These are phyloP conservation scores for Dendrophyllia cribrosa DNA, from an alignment of 64 coral and sea anemone species.

Conservation along the genomic window DNA sequence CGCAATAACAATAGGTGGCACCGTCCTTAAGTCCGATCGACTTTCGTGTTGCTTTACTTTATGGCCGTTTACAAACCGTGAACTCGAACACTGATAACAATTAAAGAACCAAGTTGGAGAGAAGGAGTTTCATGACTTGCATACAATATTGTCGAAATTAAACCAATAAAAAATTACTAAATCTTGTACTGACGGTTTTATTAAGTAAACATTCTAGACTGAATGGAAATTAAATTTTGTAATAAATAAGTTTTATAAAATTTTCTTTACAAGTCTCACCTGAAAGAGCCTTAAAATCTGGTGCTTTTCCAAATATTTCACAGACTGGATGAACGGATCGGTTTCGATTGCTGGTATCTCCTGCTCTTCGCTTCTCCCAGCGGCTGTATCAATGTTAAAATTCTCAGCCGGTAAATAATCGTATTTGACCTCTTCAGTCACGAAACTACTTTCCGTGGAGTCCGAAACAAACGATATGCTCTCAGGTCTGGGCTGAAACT, in stretches of 20 bases:
- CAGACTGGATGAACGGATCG: slow-evolving; percentile 65
- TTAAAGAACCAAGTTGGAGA: too few relatives aligned
- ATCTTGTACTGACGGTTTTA: neutral
- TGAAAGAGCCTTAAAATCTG: slow-evolving; percentile 86
- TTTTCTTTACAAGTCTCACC: slow-evolving; percentile 34
- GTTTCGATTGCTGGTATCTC: neutral
- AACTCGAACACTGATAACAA: too few relatives aligned
- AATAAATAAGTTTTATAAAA: neutral
- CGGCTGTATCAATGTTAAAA: neutral
- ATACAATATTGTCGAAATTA: too few relatives aligned
- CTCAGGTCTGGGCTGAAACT: neutral
- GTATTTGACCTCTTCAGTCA: neutral
- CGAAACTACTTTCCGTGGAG: neutral
- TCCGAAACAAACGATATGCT: neutral
- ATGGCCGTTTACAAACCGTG: too few relatives aligned
- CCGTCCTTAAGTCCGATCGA: too few relatives aligned
- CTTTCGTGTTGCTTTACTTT: too few relatives aligned
- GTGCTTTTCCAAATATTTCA: slow-evolving; percentile 86
- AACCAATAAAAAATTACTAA: too few relatives aligned
- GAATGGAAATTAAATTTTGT: neutral
- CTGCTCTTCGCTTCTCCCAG: neutral
- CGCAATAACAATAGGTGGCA: too few relatives aligned
- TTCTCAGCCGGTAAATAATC: neutral
- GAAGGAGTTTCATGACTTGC: too few relatives aligned
- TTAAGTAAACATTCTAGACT: neutral